A percentile compares a stretch with the other conserved stretches of the same genome.
phyloP scores from a whole-genome alignment of 2,888 invertebrate genomes.

The Aporophyla lueneburgensis region DNA sequence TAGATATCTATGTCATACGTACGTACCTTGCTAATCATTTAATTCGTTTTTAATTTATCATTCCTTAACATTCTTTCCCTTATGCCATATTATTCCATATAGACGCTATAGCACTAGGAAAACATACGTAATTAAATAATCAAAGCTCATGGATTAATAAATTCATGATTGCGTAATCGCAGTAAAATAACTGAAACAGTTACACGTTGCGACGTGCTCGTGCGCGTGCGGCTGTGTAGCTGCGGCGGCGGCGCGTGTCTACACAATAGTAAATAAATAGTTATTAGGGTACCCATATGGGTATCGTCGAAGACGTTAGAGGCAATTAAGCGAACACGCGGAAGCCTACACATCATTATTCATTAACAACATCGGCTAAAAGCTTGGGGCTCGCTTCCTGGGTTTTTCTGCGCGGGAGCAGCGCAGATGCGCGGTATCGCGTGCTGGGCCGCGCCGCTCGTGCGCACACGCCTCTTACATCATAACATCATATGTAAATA shows the following conservation, averaged over 20 bases:
- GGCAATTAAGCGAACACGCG: slow-evolving; percentile 83
- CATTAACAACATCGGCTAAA: slow-evolving; percentile 83
- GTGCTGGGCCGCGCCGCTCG: slow-evolving; percentile 81
- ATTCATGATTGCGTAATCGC: slow-evolving; percentile 17
- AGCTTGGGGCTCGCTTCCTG: slow-evolving; percentile 80
- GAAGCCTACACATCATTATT: slow-evolving; percentile 85
- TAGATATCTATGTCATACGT: too few species aligned
- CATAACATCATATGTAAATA: slow-evolving; percentile 76
- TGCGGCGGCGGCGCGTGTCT: slow-evolving; percentile 62
- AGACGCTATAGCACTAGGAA: too few species aligned
- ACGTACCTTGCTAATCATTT: too few species aligned
- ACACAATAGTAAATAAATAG: slow-evolving; percentile 58
- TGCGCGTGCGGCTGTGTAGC: slow-evolving; percentile 71
- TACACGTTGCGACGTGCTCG: slow-evolving; percentile 28
- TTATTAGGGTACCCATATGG: slow-evolving; percentile 52
- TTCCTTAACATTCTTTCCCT: not conserved
- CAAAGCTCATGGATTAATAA: slow-evolving; percentile 29
- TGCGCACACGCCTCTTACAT: slow-evolving; percentile 80
- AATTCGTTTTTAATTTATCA: not conserved
- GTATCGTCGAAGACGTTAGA: slow-evolving; percentile 60
- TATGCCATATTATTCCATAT: not conserved
- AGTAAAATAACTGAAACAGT: slow-evolving; percentile 32
- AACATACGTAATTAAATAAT: slow-evolving; percentile 3
- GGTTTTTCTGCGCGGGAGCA: slow-evolving; percentile 81
- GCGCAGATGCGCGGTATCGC: slow-evolving; percentile 71